Percentiles rank a stretch among this genome's conserved stretches.
phyloP scores from a whole-genome alignment of 1,140 invertebrate species.

The Idris sp. region DNA sequence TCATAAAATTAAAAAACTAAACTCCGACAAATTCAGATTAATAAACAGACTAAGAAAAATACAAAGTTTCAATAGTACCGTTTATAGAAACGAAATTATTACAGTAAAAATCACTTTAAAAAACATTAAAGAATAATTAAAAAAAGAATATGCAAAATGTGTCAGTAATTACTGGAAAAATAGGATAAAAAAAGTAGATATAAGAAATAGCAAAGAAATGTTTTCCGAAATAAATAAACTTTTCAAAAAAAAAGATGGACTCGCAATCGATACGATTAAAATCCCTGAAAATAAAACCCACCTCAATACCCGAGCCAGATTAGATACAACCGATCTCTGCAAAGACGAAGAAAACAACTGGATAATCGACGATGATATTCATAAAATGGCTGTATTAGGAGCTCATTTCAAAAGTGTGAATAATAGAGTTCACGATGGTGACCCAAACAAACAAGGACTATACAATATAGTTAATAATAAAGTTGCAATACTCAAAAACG shows the following conservation, averaged over 20 bases:
- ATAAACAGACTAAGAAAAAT: too few relatives aligned
- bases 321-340: not conserved
- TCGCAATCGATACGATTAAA: constrained; percentile 22
- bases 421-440: not conserved
- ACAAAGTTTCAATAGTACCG: too few relatives aligned
- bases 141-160: constrained; percentile 2
- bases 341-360: not conserved
- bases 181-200: constrained; percentile 8
- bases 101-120: constrained; percentile 3
- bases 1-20: too few relatives aligned
- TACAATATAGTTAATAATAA: not conserved
- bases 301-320: not conserved
- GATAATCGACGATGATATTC: not conserved
- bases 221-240: constrained; percentile 30
- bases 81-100: too few relatives aligned
- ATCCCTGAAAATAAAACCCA: too few relatives aligned
- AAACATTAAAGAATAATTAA: not conserved
- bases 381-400: not conserved
- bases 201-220: constrained; percentile 4
- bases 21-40: too few relatives aligned
- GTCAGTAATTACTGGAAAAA: constrained; percentile 17
- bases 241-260: constrained; percentile 16
- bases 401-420: constrained; percentile 9
- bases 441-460: not conserved
- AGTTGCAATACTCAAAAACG: not conserved